Conservation (phyloP, 2,888 invertebrate genomes). For the Lepetodrilus schrolli region DNA sequence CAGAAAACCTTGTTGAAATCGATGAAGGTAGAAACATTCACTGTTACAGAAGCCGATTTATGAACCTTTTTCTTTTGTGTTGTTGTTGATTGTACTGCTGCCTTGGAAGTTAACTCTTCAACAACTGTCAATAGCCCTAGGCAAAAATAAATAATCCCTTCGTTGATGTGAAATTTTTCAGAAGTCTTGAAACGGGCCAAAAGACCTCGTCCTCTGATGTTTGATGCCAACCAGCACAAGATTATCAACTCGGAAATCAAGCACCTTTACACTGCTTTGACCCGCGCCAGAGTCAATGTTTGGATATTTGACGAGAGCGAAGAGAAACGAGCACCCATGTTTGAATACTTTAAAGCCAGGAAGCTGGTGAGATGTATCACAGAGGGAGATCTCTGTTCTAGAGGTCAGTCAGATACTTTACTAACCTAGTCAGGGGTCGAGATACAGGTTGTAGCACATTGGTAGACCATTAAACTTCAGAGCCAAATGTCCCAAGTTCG, state of each 20-base stretch:
- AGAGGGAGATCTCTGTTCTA: too few relatives aligned
- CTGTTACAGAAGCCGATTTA: neutral
- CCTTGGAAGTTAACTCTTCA: neutral
- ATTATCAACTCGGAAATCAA: constrained; percentile 69
- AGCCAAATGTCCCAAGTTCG: too few relatives aligned
- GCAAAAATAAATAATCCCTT: too few relatives aligned
- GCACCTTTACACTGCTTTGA: constrained; percentile 69
- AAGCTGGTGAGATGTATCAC: constrained; percentile 50
- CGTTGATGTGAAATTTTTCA: too few relatives aligned
- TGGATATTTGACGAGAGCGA: constrained; percentile 70
- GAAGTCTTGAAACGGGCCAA: constrained; percentile 49
- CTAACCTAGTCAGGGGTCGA: too few relatives aligned
- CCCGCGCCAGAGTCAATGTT: constrained; percentile 67
- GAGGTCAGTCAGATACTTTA: too few relatives aligned
- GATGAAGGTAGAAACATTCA: neutral
- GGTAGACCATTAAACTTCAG: too few relatives aligned
- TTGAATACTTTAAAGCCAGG: constrained; percentile 66
- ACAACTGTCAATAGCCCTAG: too few relatives aligned
- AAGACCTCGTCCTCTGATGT: constrained; percentile 60
- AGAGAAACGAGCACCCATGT: constrained; percentile 66
- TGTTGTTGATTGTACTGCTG: neutral
- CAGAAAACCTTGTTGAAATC: constrained; percentile 8
- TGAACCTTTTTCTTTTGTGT: neutral
- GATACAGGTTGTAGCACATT: too few relatives aligned
- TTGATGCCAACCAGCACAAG: constrained; percentile 67